A percentile compares a stretch with the other conserved stretches of the same genome.
Conservation (phyloP, 1,140 invertebrate genomes). For the Dendrolimus kikuchii region DNA sequence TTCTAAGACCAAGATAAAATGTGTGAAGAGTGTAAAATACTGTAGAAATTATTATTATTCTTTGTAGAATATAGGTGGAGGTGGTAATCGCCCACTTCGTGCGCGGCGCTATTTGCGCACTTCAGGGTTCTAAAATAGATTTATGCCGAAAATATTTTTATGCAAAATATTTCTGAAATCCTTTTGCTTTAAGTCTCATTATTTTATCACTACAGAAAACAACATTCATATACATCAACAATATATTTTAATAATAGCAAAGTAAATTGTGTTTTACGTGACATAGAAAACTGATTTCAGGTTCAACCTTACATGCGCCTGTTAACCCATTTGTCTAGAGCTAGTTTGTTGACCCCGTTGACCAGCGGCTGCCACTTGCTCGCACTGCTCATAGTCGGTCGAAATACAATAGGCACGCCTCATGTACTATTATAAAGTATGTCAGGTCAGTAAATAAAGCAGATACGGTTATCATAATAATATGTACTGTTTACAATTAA, state of each 20-base stretch:
- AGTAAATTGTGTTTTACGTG: too few relatives aligned
- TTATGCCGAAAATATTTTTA: slow-evolving; percentile 39
- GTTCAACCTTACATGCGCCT: slow-evolving; percentile 20
- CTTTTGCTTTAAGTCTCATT: background rate
- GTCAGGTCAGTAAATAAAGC: background rate
- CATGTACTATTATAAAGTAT: slow-evolving; percentile 1
- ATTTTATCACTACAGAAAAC: too few relatives aligned
- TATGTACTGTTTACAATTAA: too few relatives aligned
- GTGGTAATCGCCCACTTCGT: slow-evolving; percentile 18
- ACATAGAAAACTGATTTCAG: slow-evolving; percentile 14
- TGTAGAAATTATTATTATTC: slow-evolving; percentile 1
- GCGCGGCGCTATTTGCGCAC: slow-evolving; percentile 28
- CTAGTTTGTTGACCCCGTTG: slow-evolving; percentile 41
- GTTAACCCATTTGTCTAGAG: slow-evolving; percentile 29
- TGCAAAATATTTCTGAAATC: slow-evolving; percentile 14
- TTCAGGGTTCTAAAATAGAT: slow-evolving; percentile 39
- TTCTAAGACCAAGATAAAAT: too few relatives aligned
- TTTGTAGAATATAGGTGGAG: too few relatives aligned
- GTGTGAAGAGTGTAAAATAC: too few relatives aligned
- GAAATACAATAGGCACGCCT: background rate
- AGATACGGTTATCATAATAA: too few relatives aligned
- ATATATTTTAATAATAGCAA: too few relatives aligned
- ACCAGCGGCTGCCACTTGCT: slow-evolving; percentile 26
- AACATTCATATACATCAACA: too few relatives aligned
- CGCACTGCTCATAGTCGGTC: slow-evolving; percentile 5